These are phyloP conservation scores for Okapia johnstoni DNA, from an alignment of 2,113 vertebrate genomes.

Conservation along the genomic window DNA sequence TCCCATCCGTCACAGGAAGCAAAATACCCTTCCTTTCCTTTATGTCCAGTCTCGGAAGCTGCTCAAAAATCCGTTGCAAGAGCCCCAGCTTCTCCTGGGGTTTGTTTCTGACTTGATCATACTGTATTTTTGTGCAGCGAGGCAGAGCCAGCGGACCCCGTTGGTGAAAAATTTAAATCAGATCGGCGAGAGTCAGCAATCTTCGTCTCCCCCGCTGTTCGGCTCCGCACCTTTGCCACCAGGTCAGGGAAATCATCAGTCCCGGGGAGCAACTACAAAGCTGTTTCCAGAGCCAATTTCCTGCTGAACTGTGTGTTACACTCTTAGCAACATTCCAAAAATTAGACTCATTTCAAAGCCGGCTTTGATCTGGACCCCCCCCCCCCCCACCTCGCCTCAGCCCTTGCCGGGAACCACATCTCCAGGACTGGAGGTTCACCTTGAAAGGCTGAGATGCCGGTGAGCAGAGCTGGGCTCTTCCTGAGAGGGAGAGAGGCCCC, in stretches of 20 bases:
- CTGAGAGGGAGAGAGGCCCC: constrained; percentile 4
- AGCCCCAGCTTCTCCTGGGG: background rate
- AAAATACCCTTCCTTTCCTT: background rate
- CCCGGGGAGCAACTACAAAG: constrained; percentile 58
- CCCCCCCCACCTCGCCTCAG: constrained; percentile 38
- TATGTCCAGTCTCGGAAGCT: background rate
- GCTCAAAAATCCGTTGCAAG: background rate
- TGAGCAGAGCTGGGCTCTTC: constrained; percentile 41
- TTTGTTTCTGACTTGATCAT: background rate
- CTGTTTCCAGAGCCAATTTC: constrained; percentile 61
- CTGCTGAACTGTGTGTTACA: constrained; percentile 28
- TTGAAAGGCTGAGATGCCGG: constrained; percentile 48
- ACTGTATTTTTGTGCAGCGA: background rate
- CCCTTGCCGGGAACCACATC: background rate
- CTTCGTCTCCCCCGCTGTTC: constrained; percentile 44
- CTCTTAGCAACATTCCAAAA: constrained; percentile 64
- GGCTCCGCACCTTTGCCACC: constrained; percentile 29
- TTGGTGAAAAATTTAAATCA: constrained; percentile 24
- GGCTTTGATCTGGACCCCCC: constrained; percentile 43
- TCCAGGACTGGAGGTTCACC: constrained; percentile 53
- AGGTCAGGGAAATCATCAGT: constrained; percentile 57
- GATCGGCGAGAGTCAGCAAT: constrained; percentile 46
- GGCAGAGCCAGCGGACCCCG: constrained; percentile 48
- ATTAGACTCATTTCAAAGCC: constrained; percentile 60
- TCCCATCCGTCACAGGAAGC: background rate